Base-by-base conservation (phyloP, 2,888 invertebrate genomes). In the Calliopum simillimum region DNA sequence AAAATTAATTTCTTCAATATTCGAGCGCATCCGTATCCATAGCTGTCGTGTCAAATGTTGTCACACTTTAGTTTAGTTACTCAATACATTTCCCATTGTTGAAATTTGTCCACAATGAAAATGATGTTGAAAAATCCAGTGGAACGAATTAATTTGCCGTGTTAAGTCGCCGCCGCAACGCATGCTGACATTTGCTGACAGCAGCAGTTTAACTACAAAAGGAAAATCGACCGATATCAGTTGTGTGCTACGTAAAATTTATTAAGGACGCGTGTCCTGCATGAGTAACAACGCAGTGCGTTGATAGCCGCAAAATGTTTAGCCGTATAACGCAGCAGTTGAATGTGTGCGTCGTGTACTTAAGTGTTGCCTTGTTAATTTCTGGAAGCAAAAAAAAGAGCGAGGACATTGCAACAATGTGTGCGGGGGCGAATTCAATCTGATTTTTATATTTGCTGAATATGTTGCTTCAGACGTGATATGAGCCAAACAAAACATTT, bases 61-160 rank as follows among this genome's bases (percentile, higher is more conserved):
- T 33, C 33, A 33, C 33, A 33, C 33, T 33, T 33, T 33, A 33
- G 33, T 8, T 33, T 33, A 4, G 33, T 33, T 33, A 33, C 33
- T 33, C 33, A 33, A 6, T 33, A 33, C 33, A 33, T 33, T 33
- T 33, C 8, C 33, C 33, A 33, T 33, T 33, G 33, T 1, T 33
- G 8, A 33, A 33, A 2, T 33, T 33, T 33, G 33, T 8, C 33
- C 33, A 33, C 3, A 25, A 33, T 33, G 33, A 33, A 33, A 33
- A 33, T 33, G 33, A 33, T 33, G 33, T 33, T 33, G 33, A 33
- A 33, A 33, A 33, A 33, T 21, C 25, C 11, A 13, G 25, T 14
- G 55, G 8, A 56, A 23, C 55, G 55, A 56, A 56, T 56, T 25
- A 56, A 56, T 56, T 56, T 56, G 55, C 55, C 46, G 46, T 33